Evolutionary conservation across 2,888 invertebrate genomes (phyloP).

Genomic region (Ecdyonurus torrentis): DNA sequence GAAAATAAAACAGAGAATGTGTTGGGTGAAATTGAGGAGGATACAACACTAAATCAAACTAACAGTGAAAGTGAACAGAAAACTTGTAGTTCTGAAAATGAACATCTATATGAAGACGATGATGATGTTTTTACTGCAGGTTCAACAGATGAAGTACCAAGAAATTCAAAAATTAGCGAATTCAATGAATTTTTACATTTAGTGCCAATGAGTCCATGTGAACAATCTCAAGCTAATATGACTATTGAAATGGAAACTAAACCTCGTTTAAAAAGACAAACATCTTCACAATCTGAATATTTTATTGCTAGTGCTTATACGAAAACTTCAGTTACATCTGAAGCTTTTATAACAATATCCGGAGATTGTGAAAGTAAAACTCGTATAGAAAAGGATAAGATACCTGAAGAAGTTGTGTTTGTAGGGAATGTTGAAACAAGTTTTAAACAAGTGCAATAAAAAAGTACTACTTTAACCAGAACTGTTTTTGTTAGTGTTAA

Average conservation of each 20-base stretch:
- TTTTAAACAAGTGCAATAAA: background rate
- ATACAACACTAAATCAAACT: no score
- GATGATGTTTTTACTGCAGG: background rate
- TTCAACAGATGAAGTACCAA: background rate
- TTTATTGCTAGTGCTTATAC: conserved; percentile 11
- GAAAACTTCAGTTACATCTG: conserved; percentile 9
- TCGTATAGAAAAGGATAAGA: background rate
- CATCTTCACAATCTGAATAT: conserved; percentile 6
- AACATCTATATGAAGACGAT: no score
- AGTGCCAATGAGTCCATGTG: background rate
- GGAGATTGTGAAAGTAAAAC: background rate
- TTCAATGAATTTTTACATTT: background rate
- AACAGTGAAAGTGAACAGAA: no score
- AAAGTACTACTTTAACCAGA: no score
- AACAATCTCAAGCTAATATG: background rate
- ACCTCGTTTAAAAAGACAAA: background rate
- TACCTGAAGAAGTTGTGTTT: background rate
- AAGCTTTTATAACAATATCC: conserved; percentile 8
- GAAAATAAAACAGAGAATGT: no score
- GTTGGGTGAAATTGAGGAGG: no score
- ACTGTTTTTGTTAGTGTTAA: no score
- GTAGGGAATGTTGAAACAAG: background rate
- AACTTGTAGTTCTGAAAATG: no score
- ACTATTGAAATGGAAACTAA: background rate
- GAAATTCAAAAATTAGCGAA: background rate